Evolutionary conservation across 2,113 vertebrate species (phyloP), one percentile per base, ranked within the genome.

Genomic region (Perca schrenkii): DNA sequence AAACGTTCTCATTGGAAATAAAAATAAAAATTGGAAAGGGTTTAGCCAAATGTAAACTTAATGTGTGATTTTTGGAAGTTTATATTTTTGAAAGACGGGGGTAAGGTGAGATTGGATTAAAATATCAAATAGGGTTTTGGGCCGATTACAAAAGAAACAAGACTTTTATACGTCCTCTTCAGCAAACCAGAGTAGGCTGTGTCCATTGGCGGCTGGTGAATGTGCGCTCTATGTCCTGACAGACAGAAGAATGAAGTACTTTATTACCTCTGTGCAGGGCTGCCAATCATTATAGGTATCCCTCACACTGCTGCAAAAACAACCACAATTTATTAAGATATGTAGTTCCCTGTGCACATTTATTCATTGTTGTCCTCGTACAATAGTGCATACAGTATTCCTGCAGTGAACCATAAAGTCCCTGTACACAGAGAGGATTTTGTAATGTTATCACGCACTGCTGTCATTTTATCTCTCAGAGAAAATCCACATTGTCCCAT

Each of bases 131-230:
- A 50, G 80, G 72, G 4, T 86, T 90, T 92, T 93, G 93, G 90
- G 89, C 68, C 25, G 22, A 91, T 85, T 81, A 91, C 91, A 93
- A 94, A 89, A 89, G 91, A 90, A 90, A 93, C 87, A 93, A 57
- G 60, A 82, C 82, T 93, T 89, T 93, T 88, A 88, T 88, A 74
- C 31, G 82, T 79, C 77, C 71, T 83, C 75, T 47, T 79, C 82
- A 66, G 90, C 68, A 77, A 81, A 84, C 77, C 46, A 52, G 74
- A 87, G 81, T 63, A 72, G 79, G 70, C 84, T 85, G 90, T 90
- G 86, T 90, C 75, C 8, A 13, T 85, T 94, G 89, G 92, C 92
- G 54, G 62, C 76, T 3, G 16, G 56, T 91, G 91, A 93, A 94
- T 93, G 86, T 77, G 43, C 2, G 25, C 89, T 92, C 88, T 94